A percentile compares a stretch with the other conserved stretches of the same genome.
Conservation (phyloP, 2,797 vertebrate species). For the Sus cebifrons region DNA sequence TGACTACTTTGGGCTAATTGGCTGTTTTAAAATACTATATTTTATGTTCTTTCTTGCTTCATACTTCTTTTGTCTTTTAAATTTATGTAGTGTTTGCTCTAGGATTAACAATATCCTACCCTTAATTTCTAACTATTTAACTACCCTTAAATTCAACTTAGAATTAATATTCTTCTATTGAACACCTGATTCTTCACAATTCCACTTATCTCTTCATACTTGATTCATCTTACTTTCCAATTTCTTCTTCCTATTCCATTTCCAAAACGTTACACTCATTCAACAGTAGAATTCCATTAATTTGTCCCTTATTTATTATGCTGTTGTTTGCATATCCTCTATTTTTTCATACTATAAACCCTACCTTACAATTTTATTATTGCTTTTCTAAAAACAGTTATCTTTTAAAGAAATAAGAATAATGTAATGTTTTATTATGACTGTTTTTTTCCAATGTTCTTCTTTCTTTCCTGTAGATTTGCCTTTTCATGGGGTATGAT, state of each 20-base stretch:
- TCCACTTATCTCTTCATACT: not conserved
- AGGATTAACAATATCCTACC: not conserved
- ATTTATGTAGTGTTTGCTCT: not conserved
- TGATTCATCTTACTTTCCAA: not conserved
- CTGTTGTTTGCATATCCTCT: not conserved
- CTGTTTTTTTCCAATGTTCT: not conserved
- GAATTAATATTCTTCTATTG: not conserved
- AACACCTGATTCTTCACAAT: not conserved
- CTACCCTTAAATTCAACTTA: not conserved
- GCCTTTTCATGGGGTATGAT: not conserved
- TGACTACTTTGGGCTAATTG: not conserved
- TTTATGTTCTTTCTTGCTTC: constrained; percentile 21
- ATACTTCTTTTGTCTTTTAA: not conserved
- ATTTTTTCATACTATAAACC: not conserved
- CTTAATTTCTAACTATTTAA: not conserved
- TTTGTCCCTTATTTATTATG: not conserved
- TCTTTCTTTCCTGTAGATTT: not conserved
- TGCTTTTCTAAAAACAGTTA: not conserved
- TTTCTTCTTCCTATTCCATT: not conserved
- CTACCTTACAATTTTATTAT: not conserved
- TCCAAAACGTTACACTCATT: not conserved
- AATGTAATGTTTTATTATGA: not conserved
- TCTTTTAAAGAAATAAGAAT: constrained; percentile 3
- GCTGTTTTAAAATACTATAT: not conserved
- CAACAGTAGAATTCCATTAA: not conserved